These are phyloP conservation scores for Drosophila affinis DNA, from an alignment of 2,888 invertebrate species.

Conservation along the genomic window DNA sequence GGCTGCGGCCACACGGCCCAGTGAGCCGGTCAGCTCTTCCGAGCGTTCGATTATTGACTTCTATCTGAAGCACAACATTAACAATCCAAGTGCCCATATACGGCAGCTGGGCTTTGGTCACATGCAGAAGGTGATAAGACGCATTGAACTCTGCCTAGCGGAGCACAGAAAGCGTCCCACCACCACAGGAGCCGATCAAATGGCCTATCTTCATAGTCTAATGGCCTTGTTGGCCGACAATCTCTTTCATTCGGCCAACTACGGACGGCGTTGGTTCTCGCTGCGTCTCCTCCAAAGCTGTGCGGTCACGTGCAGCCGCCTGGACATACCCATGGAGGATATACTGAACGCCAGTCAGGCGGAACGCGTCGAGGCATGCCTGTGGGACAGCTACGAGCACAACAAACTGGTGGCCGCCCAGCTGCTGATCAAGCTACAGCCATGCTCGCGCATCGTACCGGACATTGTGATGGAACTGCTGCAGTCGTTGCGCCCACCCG, in stretches of 20 bases:
- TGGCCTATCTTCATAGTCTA: constrained; percentile 84
- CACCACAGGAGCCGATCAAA: constrained; percentile 61
- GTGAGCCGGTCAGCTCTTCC: constrained; percentile 86
- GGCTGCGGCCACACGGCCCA: constrained; percentile 89
- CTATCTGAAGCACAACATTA: constrained; percentile 89
- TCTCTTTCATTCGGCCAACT: constrained; percentile 86
- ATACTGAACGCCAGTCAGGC: constrained; percentile 71
- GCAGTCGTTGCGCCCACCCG: constrained; percentile 89
- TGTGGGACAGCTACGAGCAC: constrained; percentile 91
- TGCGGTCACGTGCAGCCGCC: constrained; percentile 60
- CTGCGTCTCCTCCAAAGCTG: constrained; percentile 85
- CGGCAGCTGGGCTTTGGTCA: constrained; percentile 86
- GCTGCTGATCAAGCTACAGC: constrained; percentile 34
- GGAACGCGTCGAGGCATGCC: constrained; percentile 82
- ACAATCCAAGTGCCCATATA: constrained; percentile 85
- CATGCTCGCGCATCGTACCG: constrained; percentile 1
- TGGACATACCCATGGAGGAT: constrained; percentile 70
- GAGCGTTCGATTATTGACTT: constrained; percentile 87
- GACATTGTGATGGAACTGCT: constrained; percentile 84
- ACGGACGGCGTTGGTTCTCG: constrained; percentile 86
- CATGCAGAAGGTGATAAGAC: constrained; percentile 87
- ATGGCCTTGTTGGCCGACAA: constrained; percentile 85
- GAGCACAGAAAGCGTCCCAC: constrained; percentile 51
- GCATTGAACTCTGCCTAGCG: constrained; percentile 85
- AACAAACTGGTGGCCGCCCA: constrained; percentile 86